Percentiles rank a stretch among this genome's conserved stretches.
Evolutionary conservation across 1,140 invertebrate species (phyloP).

Genomic region (Eubasilissa regina): DNA sequence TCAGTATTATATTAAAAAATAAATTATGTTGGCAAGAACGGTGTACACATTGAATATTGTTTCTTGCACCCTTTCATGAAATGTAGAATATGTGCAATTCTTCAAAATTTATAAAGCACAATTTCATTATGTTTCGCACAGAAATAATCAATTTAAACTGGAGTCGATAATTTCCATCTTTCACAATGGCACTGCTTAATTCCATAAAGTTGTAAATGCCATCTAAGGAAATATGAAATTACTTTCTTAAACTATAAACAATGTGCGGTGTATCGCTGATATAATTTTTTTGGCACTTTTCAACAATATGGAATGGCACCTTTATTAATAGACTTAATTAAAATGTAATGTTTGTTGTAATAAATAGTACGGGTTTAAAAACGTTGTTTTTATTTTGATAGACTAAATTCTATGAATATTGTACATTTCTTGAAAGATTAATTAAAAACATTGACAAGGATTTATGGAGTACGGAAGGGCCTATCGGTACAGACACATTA

Average conservation of each 20-base stretch:
- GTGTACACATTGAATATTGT: too few species aligned
- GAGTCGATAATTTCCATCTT: background rate
- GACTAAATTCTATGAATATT: too few species aligned
- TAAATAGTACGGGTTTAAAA: background rate
- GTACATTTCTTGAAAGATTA: too few species aligned
- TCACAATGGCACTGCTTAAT: background rate
- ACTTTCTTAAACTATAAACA: background rate
- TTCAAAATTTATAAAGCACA: too few species aligned
- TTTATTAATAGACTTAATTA: slow-evolving; percentile 17
- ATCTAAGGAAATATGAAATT: background rate
- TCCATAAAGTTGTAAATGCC: slow-evolving; percentile 19
- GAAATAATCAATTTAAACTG: background rate
- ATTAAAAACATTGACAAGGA: too few species aligned
- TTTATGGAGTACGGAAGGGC: background rate
- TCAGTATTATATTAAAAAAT: background rate
- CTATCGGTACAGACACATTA: background rate
- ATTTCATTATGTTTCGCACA: background rate
- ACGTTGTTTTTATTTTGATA: too few species aligned
- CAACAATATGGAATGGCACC: slow-evolving; percentile 28
- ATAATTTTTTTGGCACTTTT: slow-evolving; percentile 39
- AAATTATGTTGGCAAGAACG: slow-evolving; percentile 20
- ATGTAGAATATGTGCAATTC: too few species aligned
- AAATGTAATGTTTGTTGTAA: background rate
- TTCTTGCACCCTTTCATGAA: too few species aligned
- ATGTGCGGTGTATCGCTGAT: background rate